Evolutionary conservation across 2,888 invertebrate species (phyloP), one percentile per base, ranked within the genome.

Genomic region (Calephelis perditalis): DNA sequence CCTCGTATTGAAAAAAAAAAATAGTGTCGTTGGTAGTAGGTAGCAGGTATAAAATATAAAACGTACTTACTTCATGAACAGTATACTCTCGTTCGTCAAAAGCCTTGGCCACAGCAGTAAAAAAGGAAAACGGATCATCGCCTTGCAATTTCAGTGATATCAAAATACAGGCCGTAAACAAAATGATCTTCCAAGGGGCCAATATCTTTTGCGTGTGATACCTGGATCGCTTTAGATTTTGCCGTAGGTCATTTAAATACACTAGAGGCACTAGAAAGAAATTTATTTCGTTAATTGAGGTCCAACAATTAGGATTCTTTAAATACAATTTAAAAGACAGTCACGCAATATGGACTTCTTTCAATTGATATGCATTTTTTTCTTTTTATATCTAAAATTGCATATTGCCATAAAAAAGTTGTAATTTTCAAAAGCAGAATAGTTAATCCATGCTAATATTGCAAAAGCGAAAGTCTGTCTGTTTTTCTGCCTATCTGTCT

Each of bases 161-260:
- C 56, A 96, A 74, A 70, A 94, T 93, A 63, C 92, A 91, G 2
- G 86, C 70, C 66, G 95, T 92, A 73, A 97, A 97, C 4, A 96
- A 78, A 0, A 93, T 49, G 60, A 96, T 94, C 84, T 98, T 97
- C 92, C 96, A 94, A 15, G 96, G 68, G 0, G 97, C 93, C 3
- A 96, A 88, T 58, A 93, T 91, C 47, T 94, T 89, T 74, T 97
- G 96, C 0, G 94, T 93, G 72, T 94, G 94, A 71, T 96, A 95
- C 36, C 95, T 92, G 40, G 93, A 92, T 68, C 86, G 87, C 67
- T 93, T 92, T n/a, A 96, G 81, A 44, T 92, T 89, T 61, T 88
- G 81, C 59, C 92, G 91, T 7, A 92, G 72, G 59, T 75, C 78
- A 74, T 61, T 87, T 82, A 82, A 91, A 74, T 68, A 76, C 69